Percentiles rank a stretch among this genome's conserved stretches.
Conservation (phyloP, 2,113 vertebrate species). For the Butorides virescens region DNA sequence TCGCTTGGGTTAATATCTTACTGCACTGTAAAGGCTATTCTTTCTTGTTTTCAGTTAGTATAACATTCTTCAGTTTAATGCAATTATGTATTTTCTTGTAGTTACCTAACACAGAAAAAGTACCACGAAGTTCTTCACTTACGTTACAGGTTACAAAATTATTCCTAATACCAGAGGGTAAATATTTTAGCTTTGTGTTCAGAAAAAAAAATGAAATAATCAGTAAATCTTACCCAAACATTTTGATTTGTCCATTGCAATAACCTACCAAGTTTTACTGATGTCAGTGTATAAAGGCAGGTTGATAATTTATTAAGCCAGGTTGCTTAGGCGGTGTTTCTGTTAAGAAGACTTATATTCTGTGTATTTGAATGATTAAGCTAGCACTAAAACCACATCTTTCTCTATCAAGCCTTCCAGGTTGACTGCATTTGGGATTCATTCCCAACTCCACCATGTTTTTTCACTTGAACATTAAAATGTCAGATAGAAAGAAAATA, state of each 20-base stretch:
- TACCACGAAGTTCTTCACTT: neutral
- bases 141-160: constrained; percentile 3
- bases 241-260: neutral
- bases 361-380: neutral
- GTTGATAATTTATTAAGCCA: neutral
- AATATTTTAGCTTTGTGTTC: constrained; percentile 1
- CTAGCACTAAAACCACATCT: neutral
- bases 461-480: neutral
- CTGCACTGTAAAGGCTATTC: neutral
- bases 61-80: neutral
- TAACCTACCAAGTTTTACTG: neutral
- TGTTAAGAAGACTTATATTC: neutral
- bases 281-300: neutral
- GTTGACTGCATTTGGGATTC: neutral
- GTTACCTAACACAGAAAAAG: neutral
- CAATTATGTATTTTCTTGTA: constrained; percentile 21
- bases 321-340: neutral
- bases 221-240: neutral
- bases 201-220: constrained; percentile 1
- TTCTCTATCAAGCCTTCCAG: neutral
- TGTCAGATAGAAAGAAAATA: constrained; percentile 15
- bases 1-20: neutral
- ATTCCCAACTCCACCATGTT: neutral
- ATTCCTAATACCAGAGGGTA: neutral
- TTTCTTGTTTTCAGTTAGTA: constrained; percentile 6